Percentiles rank a stretch among this genome's conserved stretches.
Evolutionary conservation across 2,113 vertebrate species (phyloP).

Genomic region (Hepsetus odoe): DNA sequence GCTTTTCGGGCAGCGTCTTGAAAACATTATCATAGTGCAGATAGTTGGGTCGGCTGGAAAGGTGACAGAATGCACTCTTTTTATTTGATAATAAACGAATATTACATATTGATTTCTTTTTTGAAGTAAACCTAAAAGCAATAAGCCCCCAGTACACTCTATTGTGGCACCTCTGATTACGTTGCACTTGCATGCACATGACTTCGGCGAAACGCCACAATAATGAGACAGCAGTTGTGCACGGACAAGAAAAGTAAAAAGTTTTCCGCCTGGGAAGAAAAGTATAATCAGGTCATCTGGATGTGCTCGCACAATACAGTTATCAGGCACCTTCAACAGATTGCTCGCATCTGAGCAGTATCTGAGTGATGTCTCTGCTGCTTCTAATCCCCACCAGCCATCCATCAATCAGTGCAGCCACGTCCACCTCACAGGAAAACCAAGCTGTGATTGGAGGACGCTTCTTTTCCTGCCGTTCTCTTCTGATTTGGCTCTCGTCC

Average conservation of each 20-base stretch:
- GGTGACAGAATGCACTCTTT: too few species aligned
- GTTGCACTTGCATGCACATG: background rate
- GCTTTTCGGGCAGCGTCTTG: too few species aligned
- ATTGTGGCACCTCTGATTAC: background rate
- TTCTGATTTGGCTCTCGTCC: background rate
- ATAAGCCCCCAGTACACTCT: too few species aligned
- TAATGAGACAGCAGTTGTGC: background rate
- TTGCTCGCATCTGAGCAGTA: background rate
- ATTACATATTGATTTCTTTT: too few species aligned
- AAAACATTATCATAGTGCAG: too few species aligned
- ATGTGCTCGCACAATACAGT: background rate
- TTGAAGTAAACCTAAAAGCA: too few species aligned
- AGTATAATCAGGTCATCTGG: too few species aligned
- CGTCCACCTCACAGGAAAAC: background rate
- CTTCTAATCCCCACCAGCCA: constrained; percentile 8
- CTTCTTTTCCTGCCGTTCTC: background rate
- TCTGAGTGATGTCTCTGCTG: background rate
- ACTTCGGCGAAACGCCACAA: background rate
- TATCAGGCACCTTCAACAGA: background rate
- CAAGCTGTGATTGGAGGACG: background rate
- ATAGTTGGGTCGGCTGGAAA: too few species aligned
- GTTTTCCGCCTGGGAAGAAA: too few species aligned
- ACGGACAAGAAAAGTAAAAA: background rate
- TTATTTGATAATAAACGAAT: too few species aligned
- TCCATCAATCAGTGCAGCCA: background rate